phyloP scores from a whole-genome alignment of 30 jellyfish, hydroid and myxozoan genomes.

The Haliclystus octoradiatus region DNA sequence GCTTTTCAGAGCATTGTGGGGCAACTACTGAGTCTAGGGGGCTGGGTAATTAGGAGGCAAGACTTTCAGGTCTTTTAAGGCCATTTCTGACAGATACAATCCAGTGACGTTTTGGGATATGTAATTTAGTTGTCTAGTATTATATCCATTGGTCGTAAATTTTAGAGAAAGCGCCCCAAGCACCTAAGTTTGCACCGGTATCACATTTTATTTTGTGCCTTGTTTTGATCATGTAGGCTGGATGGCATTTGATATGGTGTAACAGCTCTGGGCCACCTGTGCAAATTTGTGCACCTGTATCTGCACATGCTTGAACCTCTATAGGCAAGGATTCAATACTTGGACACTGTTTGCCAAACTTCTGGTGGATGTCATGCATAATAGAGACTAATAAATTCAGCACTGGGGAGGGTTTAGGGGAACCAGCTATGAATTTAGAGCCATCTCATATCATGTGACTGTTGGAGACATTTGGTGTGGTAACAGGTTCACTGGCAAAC shows the following conservation, averaged over 20 bases:
- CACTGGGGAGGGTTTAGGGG: no score
- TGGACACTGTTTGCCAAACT: no score
- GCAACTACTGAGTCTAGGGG: background rate
- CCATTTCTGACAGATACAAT: conserved; percentile 9
- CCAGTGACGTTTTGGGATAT: background rate
- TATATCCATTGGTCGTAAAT: background rate
- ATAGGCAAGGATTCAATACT: no score
- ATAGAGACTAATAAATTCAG: no score
- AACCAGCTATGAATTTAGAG: no score
- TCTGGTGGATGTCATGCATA: no score
- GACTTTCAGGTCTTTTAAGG: conserved; percentile 11
- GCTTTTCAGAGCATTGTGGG: background rate
- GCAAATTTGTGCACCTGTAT: conserved; percentile 20
- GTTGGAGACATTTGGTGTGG: no score
- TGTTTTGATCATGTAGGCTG: conserved; percentile 1
- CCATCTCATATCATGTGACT: no score
- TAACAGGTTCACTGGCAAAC: no score
- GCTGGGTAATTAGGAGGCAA: conserved; percentile 4
- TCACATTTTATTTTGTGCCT: conserved; percentile 5
- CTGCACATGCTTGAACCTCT: conserved; percentile 10
- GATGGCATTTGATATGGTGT: background rate
- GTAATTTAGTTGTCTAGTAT: conserved; percentile 1
- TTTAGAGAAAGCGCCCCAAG: conserved; percentile 10
- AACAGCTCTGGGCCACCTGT: conserved; percentile 18
- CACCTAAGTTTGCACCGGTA: conserved; percentile 3